A percentile compares a stretch with the other conserved stretches of the same genome.
Conservation (phyloP, 2,888 invertebrate species). For the Eustalomyia histrio region DNA sequence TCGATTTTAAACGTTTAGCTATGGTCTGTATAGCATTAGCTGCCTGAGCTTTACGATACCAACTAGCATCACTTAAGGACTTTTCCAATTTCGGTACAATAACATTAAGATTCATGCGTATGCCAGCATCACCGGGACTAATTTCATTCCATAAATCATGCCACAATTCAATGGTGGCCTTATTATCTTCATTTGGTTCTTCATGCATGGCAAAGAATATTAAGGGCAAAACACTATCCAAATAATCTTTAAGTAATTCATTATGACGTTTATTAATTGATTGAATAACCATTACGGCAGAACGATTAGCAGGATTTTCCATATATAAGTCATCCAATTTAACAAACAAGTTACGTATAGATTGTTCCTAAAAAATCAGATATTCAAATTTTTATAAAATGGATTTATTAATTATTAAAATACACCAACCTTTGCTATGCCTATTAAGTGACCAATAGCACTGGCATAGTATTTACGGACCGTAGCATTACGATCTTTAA, state of each 20-base stretch:
- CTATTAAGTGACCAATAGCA: constrained; percentile 91
- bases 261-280: constrained; percentile 91
- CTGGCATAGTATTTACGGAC: constrained; percentile 91
- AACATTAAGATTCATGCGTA: constrained; percentile 86
- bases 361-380: constrained; percentile 80
- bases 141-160: constrained; percentile 94
- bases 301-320: constrained; percentile 87
- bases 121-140: constrained; percentile 92
- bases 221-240: constrained; percentile 87
- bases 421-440: constrained; percentile 86
- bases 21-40: constrained; percentile 90
- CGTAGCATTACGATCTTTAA: constrained; percentile 90
- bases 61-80: constrained; percentile 90
- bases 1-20: constrained; percentile 85
- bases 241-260: constrained; percentile 89
- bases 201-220: constrained; percentile 95
- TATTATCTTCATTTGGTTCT: constrained; percentile 84
- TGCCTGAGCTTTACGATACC: constrained; percentile 93
- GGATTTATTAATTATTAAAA: neutral
- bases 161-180: constrained; percentile 86
- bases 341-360: constrained; percentile 82
- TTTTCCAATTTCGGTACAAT: constrained; percentile 86
- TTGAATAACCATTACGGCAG: constrained; percentile 86
- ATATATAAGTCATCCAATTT: constrained; percentile 82
- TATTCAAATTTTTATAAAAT: neutral